phyloP scores from a whole-genome alignment of 2,888 invertebrate genomes.

The Protodeltote pygarga region DNA sequence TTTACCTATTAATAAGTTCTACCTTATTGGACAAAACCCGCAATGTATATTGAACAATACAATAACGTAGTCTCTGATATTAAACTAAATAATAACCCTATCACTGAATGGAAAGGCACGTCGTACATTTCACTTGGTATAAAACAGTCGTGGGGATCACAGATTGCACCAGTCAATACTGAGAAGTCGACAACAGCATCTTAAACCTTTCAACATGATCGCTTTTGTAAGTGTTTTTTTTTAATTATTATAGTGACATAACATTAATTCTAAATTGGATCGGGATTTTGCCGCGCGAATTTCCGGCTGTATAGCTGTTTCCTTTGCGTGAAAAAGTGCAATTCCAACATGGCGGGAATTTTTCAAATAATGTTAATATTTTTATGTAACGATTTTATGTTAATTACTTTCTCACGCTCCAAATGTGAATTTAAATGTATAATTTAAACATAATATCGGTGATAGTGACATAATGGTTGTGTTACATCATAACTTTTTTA shows the following conservation, averaged over 20 bases:
- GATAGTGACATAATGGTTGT: conserved; percentile 32
- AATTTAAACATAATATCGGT: conserved; percentile 23
- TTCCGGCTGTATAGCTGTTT: conserved; percentile 27
- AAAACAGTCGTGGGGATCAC: conserved; percentile 74
- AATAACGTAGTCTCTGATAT: conserved; percentile 3
- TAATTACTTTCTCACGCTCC: conserved; percentile 41
- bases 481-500: conserved; percentile 18
- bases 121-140: conserved; percentile 83
- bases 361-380: conserved; percentile 1
- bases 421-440: conserved; percentile 25
- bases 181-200: conserved; percentile 71
- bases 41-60: conserved; percentile 41
- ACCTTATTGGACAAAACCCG: conserved; percentile 4
- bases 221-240: conserved; percentile 77
- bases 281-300: conserved; percentile 5
- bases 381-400: background rate
- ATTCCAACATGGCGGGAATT: conserved; percentile 2
- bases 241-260: conserved; percentile 31
- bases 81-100: conserved; percentile 57
- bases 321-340: conserved; percentile 28
- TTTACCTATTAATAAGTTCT: background rate
- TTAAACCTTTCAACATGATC: conserved; percentile 82
- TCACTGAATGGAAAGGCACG: conserved; percentile 82
- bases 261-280: background rate
- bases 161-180: conserved; percentile 76